Percentiles rank a stretch among this genome's conserved stretches.
These are phyloP conservation scores for Spea hammondii DNA, from an alignment of 2,797 vertebrate species.

Conservation along the genomic window DNA sequence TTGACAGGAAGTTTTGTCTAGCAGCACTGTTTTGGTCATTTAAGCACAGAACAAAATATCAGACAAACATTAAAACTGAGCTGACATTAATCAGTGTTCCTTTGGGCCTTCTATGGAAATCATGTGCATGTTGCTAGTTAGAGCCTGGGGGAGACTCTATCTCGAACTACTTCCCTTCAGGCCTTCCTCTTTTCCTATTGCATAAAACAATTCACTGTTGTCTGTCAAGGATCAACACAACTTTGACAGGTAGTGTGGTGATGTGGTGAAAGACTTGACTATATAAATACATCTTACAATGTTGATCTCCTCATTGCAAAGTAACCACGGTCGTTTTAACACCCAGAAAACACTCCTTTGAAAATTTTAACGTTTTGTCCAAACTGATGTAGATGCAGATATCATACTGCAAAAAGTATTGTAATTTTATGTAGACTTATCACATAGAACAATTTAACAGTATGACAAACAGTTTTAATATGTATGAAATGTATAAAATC, in stretches of 20 bases:
- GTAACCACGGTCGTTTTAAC: no score
- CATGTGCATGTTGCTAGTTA: slow-evolving; percentile 46
- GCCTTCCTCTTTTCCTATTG: slow-evolving; percentile 44
- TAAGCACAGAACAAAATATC: slow-evolving; percentile 35
- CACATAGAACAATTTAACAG: no score
- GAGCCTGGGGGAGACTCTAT: slow-evolving; percentile 47
- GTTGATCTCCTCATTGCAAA: no score
- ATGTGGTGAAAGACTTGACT: slow-evolving; percentile 18
- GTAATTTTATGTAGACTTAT: no score
- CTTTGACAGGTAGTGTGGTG: slow-evolving; percentile 35
- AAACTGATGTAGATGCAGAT: no score
- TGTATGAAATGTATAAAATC: no score
- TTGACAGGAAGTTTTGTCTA: slow-evolving; percentile 26
- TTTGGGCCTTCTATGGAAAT: slow-evolving; percentile 47
- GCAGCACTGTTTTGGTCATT: slow-evolving; percentile 38
- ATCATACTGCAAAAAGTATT: no score
- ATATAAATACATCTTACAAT: background rate
- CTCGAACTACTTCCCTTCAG: slow-evolving; percentile 43
- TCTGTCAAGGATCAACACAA: slow-evolving; percentile 34
- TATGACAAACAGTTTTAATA: no score
- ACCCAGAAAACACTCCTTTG: no score
- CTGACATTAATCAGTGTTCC: slow-evolving; percentile 46
- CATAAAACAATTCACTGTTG: slow-evolving; percentile 46
- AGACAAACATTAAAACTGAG: slow-evolving; percentile 45
- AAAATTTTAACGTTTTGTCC: no score